phyloP scores from a whole-genome alignment of 2,113 vertebrate species.

The Crotalus tigris region DNA sequence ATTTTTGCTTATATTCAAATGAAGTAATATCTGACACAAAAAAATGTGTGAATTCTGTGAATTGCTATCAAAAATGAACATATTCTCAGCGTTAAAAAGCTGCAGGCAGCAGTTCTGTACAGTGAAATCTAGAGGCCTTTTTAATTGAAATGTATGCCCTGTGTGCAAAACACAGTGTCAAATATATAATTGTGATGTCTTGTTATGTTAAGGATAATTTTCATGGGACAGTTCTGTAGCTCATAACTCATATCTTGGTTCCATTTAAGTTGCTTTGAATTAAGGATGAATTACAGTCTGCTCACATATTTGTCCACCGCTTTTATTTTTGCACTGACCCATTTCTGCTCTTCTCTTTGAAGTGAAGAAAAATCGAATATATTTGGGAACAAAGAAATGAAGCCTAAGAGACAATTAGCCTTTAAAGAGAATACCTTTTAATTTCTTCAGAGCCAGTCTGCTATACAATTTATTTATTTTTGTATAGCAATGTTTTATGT shows the following conservation, averaged over 20 bases:
- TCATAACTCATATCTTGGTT: background rate
- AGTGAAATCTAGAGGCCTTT: background rate
- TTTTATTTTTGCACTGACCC: background rate
- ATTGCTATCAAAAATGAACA: background rate
- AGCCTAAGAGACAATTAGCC: background rate
- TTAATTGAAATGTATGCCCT: background rate
- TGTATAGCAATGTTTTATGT: background rate
- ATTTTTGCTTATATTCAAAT: background rate
- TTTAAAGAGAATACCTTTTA: background rate
- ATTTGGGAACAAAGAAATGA: background rate
- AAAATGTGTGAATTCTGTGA: background rate
- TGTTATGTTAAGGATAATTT: background rate
- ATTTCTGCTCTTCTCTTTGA: background rate
- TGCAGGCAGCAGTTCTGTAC: background rate
- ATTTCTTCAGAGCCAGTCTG: constrained; percentile 1
- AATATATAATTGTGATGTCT: background rate
- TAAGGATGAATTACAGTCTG: background rate
- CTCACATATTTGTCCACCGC: background rate
- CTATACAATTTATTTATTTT: background rate
- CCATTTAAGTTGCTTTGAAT: background rate
- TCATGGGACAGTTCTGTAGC: background rate
- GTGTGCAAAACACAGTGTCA: background rate
- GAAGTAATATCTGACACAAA: background rate
- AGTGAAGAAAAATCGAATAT: background rate
- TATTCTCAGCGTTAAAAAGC: background rate